phyloP scores from a whole-genome alignment of 2,113 vertebrate genomes.

The Pseudolaguvia tuberculata region DNA sequence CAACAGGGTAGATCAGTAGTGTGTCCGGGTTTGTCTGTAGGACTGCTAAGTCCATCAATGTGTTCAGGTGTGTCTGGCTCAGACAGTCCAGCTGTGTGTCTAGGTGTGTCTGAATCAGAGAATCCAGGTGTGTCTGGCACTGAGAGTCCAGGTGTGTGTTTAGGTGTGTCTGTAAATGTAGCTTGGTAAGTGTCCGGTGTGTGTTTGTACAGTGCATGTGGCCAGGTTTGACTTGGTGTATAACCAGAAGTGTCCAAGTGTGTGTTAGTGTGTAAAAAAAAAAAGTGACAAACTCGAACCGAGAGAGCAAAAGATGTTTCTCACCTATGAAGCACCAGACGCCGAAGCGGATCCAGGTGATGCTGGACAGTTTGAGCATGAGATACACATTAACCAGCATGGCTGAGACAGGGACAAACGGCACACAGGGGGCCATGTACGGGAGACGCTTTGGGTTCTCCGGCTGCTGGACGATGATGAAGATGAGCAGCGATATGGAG shows the following conservation, averaged over 20 bases:
- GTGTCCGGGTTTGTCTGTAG: too few relatives aligned
- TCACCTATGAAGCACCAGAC: conserved; percentile 95
- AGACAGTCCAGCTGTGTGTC: background rate
- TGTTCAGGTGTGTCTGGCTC: background rate
- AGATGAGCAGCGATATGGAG: conserved; percentile 72
- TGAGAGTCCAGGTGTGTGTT: background rate
- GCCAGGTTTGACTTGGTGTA: background rate
- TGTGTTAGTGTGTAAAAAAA: background rate
- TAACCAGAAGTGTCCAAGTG: background rate
- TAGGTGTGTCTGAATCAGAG: background rate
- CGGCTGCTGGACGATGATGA: conserved; percentile 89
- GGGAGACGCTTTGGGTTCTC: conserved; percentile 85
- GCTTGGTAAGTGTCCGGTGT: background rate
- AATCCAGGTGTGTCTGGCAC: background rate
- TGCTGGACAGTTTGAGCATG: conserved; percentile 92
- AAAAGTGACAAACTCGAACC: too few relatives aligned
- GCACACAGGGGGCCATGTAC: conserved; percentile 94
- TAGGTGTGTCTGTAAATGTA: background rate
- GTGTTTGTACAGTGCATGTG: background rate
- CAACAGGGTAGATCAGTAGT: too few relatives aligned
- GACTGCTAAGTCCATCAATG: too few relatives aligned
- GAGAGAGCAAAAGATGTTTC: conserved; percentile 55
- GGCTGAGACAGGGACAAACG: conserved; percentile 89
- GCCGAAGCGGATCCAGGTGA: conserved; percentile 92
- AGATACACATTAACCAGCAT: conserved; percentile 97